Base-by-base conservation (phyloP, 2,888 invertebrate genomes). In the Agonum fuliginosum region DNA sequence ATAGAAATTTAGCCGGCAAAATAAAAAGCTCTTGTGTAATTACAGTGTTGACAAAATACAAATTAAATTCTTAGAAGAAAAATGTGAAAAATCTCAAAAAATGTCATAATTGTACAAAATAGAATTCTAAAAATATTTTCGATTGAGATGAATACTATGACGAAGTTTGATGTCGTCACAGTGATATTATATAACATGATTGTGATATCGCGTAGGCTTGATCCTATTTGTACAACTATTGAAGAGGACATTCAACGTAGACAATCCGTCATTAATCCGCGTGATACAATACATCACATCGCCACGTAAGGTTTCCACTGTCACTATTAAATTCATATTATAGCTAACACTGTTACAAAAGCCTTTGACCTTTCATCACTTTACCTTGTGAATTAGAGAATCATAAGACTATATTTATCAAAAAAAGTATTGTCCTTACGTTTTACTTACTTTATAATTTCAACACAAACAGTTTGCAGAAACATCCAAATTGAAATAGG, bases 211-310 rank as follows among this genome's bases (percentile, higher is more conserved):
- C 27, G 19, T 62, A 30, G 10, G 19, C 30, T 62, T 62, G 58
- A 62, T 62, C 58, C 58, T 30, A 30, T 62, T 62, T 62, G 58
- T 62, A 14, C 30, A 54, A 54, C 54, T 54, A 54, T 54, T 22
- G 24, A n/a, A 54, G 37, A 67, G 37, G 67, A 67, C 67, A 67
- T 69, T 69, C 69, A 69, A 69, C 54, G 73, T 20, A 73, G 73
- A 73, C 73, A 73, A 73, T 73, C 73, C 73, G 54, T 54, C 58
- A 73, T 73, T 73, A 73, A 73, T 73, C 73, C 73, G 41, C 37
- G 54, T 37, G 73, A 58, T 37, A 73, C 58, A 58, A 72, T 72
- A 70, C 30, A 70, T 70, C 70, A 72, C 71, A 41, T 62, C 58
- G 41, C 41, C 41, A 17, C 54, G 24, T 73, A 58, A 41, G 58